These are phyloP conservation scores for Platyscapa corneri DNA, from an alignment of 1,140 invertebrate genomes.

Conservation along the genomic window DNA sequence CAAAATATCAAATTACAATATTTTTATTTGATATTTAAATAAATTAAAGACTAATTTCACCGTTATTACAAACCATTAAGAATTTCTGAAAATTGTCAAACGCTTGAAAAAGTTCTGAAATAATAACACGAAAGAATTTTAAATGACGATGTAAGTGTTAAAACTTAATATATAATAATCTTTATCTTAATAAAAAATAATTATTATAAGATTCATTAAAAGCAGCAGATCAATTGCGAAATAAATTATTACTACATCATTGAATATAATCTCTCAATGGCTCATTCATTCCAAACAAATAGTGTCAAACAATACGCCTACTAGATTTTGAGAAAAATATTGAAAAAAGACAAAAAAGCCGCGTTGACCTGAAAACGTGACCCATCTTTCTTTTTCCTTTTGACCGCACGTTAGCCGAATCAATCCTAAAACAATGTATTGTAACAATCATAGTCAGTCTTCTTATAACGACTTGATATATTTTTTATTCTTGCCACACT, in stretches of 20 bases:
- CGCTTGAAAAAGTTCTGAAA: too few relatives aligned
- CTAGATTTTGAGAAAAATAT: not conserved
- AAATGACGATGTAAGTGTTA: too few relatives aligned
- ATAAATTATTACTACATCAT: too few relatives aligned
- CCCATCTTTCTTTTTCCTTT: not conserved
- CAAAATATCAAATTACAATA: not conserved
- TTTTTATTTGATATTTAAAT: not conserved
- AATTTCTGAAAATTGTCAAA: too few relatives aligned
- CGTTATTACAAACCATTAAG: too few relatives aligned
- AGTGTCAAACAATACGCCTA: not conserved
- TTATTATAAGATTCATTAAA: too few relatives aligned
- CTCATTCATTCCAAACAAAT: not conserved
- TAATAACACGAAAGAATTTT: too few relatives aligned
- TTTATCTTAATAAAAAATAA: too few relatives aligned
- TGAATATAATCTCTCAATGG: not conserved
- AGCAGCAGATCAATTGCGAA: too few relatives aligned
- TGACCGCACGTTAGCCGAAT: not conserved
- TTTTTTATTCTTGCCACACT: not conserved
- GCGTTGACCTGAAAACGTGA: not conserved
- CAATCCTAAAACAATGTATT: not conserved
- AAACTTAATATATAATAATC: not conserved
- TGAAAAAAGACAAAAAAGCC: not conserved
- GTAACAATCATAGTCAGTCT: too few relatives aligned
- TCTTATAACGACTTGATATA: not conserved
- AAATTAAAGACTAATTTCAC: not conserved